Evolutionary conservation across 2,888 invertebrate genomes (phyloP), one percentile per base, ranked within the genome.

Genomic region (Alsophila aescularia): DNA sequence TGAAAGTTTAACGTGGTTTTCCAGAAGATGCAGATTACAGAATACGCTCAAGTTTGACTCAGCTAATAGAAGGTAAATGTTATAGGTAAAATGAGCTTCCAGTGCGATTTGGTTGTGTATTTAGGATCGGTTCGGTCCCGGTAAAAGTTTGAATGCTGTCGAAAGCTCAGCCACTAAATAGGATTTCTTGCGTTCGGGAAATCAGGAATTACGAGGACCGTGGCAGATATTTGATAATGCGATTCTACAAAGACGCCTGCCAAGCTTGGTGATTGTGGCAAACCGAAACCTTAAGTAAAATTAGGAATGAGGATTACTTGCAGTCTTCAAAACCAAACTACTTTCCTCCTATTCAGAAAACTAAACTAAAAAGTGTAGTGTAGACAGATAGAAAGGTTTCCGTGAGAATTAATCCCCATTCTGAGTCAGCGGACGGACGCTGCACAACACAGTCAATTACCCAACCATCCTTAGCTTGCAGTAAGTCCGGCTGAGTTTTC

Each of bases 381-480:
- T 35, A 44, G 52, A 58, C 56, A 45, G 52, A 45, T 60, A 57
- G 57, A 66, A 61, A 53, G 53, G 51, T 60, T 64, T 58, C 50
- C 55, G 44, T 60, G 62, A 62, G 50, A 57, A 59, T 52, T 54
- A 52, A 39, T 39, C 37, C 21, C 16, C 40, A 39, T 50, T 58
- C 42, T 13, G 42, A 29, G 42, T 21, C n/a, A 18, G 52, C 40
- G 39, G 37, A 60, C 45, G 53, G 52, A n/a, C n/a, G 62, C 53
- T 29, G 58, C 36, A 9, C 39, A 48, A 45, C 59, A 56, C 61
- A 42, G 50, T 64, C 62, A 55, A 58, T 66, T 61, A 61, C 57
- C 49, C 27, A 57, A 56, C 58, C 53, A 54, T 45, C 44, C 53
- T 57, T 52, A 27, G 24, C 42, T 43, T 43, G 50, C 36, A 35